Conservation (phyloP, 2,888 invertebrate genomes). For the Drosophila tanythrix region DNA sequence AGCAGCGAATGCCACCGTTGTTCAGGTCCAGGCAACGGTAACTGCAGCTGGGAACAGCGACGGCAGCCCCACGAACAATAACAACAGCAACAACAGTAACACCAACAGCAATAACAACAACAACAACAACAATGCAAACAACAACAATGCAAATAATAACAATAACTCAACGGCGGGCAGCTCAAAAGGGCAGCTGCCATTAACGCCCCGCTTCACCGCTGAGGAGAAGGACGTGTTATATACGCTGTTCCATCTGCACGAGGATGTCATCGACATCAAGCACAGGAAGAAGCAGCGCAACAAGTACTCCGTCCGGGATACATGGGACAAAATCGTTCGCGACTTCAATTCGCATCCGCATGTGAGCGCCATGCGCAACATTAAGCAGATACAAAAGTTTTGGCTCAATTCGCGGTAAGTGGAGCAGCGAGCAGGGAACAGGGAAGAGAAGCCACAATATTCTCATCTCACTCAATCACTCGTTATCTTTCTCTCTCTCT, state of each 20-base stretch:
- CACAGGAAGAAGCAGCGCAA: constrained; percentile 83
- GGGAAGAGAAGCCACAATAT: not conserved
- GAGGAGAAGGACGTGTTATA: constrained; percentile 84
- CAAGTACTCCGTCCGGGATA: constrained; percentile 83
- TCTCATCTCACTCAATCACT: not conserved
- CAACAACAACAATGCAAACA: constrained; percentile 7
- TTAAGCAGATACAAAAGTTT: constrained; percentile 85
- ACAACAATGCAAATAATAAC: constrained; percentile 22
- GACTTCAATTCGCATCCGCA: constrained; percentile 83
- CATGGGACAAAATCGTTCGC: constrained; percentile 84
- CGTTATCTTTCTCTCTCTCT: not conserved
- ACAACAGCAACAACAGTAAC: constrained; percentile 25
- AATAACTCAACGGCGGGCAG: constrained; percentile 41
- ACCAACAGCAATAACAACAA: constrained; percentile 3
- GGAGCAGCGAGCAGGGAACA: not conserved
- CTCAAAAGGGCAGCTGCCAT: constrained; percentile 63
- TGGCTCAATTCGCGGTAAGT: constrained; percentile 84
- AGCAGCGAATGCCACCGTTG: constrained; percentile 42
- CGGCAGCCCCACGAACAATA: constrained; percentile 25
- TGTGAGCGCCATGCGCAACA: constrained; percentile 80
- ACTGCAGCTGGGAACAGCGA: constrained; percentile 32
- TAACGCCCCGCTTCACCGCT: constrained; percentile 83
- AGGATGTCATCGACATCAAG: constrained; percentile 85
- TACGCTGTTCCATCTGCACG: constrained; percentile 81
- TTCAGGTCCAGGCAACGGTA: constrained; percentile 47